Conservation (phyloP, 2,113 vertebrate species). For the Eretmochelys imbricata region DNA sequence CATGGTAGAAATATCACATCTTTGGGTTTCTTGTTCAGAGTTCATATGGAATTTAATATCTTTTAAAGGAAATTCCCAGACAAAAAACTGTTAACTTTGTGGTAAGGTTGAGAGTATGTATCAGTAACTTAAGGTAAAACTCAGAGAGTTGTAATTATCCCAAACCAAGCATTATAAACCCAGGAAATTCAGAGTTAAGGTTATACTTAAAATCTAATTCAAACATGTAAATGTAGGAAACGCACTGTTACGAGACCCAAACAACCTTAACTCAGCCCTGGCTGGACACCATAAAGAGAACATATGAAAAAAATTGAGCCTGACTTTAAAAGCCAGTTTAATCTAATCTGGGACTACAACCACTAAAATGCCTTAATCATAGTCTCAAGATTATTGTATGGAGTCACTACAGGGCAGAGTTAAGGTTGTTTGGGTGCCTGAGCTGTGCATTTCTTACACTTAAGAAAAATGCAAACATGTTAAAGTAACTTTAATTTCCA, state of each 20-base stretch:
- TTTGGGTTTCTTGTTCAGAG: neutral
- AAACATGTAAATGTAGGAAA: neutral
- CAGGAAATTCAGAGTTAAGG: neutral
- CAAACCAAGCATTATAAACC: neutral
- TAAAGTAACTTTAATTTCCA: neutral
- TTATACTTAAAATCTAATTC: neutral
- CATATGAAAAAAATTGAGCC: neutral
- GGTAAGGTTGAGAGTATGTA: neutral
- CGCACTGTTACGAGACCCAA: neutral
- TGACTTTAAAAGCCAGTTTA: neutral
- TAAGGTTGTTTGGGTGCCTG: neutral
- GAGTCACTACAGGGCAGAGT: neutral
- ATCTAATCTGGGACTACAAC: neutral
- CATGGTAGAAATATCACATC: neutral
- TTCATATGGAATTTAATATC: neutral
- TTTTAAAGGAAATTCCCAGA: neutral
- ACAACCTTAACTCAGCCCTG: neutral
- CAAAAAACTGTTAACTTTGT: neutral
- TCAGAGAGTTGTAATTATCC: conserved; percentile 6
- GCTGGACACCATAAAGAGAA: neutral
- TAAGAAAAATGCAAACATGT: neutral
- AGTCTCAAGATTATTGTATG: neutral
- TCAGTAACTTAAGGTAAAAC: neutral
- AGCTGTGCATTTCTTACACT: neutral
- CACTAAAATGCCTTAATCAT: neutral